Conservation (phyloP, 1,140 invertebrate species). For the Trypoxylus dichotomus region DNA sequence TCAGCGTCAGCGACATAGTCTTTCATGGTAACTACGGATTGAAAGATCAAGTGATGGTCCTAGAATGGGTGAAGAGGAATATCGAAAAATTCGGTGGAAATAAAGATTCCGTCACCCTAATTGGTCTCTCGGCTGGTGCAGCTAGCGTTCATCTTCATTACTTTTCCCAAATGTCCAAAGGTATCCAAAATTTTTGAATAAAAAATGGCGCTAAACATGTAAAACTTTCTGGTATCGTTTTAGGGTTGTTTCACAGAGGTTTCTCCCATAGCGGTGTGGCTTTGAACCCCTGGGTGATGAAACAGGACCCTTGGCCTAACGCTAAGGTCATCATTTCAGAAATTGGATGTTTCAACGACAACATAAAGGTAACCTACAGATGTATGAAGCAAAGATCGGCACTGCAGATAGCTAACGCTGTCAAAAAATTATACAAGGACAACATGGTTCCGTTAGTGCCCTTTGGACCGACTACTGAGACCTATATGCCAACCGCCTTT, state of each 20-base stretch:
- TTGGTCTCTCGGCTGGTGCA: constrained; percentile 55
- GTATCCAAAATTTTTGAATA: constrained; percentile 38
- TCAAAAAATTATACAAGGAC: constrained; percentile 43
- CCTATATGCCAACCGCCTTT: constrained; percentile 55
- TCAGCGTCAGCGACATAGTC: constrained; percentile 34
- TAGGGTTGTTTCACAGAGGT: constrained; percentile 64
- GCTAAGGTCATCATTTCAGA: constrained; percentile 63
- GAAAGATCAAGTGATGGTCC: constrained; percentile 59
- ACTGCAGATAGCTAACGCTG: neutral
- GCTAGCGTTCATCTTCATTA: constrained; percentile 58
- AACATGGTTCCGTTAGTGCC: constrained; percentile 63
- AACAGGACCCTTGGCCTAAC: constrained; percentile 65
- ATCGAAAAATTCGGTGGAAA: constrained; percentile 61
- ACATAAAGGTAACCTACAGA: constrained; percentile 62
- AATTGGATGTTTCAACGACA: constrained; percentile 69
- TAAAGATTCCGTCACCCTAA: constrained; percentile 56
- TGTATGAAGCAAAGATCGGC: constrained; percentile 33
- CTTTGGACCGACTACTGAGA: constrained; percentile 39
- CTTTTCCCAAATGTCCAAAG: constrained; percentile 55
- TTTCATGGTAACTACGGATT: constrained; percentile 59
- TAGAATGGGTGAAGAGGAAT: constrained; percentile 62
- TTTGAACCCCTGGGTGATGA: constrained; percentile 69
- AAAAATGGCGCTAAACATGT: neutral
- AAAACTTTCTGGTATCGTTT: neutral
- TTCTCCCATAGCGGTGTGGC: constrained; percentile 77